These are phyloP conservation scores for Temnopleurus reevesii DNA, from an alignment of 53 echinoderm and acorn worm genomes.

Conservation along the genomic window DNA sequence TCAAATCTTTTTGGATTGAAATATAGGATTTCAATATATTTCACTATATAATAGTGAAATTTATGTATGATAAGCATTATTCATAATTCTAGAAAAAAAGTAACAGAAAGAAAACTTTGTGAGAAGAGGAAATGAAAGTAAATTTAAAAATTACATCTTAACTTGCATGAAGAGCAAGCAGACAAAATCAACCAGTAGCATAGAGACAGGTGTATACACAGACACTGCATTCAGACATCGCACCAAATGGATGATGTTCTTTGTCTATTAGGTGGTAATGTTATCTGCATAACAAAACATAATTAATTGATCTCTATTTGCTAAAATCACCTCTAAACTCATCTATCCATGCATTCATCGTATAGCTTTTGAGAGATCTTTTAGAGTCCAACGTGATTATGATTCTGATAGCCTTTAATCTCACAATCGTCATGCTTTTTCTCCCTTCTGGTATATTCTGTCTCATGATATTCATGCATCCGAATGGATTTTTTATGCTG, in stretches of 20 bases:
- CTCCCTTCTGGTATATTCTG: neutral
- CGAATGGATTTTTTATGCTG: neutral
- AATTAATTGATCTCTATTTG: slow-evolving; percentile 12
- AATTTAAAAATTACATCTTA: no score
- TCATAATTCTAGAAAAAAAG: no score
- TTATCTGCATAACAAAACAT: neutral
- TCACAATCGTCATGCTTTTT: neutral
- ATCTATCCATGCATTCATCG: no score
- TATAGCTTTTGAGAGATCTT: neutral
- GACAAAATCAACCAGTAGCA: neutral
- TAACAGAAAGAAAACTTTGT: neutral
- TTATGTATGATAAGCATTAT: no score
- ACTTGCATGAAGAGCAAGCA: neutral
- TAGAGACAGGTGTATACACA: slow-evolving; percentile 18
- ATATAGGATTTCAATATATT: no score
- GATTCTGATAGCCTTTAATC: slow-evolving; percentile 19
- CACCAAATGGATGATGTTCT: neutral
- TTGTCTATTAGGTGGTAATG: neutral
- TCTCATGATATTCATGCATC: slow-evolving; percentile 44
- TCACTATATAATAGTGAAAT: no score
- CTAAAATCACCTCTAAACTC: no score
- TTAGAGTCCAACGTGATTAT: neutral
- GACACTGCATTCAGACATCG: neutral
- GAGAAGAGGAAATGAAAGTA: neutral
- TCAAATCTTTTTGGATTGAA: no score